A percentile compares a stretch with the other conserved stretches of the same genome.
Conservation (phyloP, 2,797 vertebrate genomes). For the Melanotaenia maccullochi region DNA sequence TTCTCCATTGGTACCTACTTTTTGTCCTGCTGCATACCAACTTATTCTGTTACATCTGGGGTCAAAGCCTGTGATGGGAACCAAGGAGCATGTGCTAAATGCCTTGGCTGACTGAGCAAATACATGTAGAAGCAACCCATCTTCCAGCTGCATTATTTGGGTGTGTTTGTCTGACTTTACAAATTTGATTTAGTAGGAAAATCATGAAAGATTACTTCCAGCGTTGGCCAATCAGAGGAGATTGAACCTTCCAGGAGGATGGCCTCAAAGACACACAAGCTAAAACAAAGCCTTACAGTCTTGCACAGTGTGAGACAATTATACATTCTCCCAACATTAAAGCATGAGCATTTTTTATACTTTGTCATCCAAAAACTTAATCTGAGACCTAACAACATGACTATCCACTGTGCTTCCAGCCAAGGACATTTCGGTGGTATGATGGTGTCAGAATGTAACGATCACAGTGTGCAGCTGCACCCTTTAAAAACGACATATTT, state of each 20-base stretch:
- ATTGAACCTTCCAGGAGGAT: not conserved
- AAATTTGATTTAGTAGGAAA: not conserved
- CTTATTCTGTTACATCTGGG: not conserved
- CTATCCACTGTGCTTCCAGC: too few relatives aligned
- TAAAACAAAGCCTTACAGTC: too few relatives aligned
- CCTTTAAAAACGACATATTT: slow-evolving; percentile 25
- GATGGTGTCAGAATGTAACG: not conserved
- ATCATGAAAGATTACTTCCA: not conserved
- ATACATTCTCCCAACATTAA: too few relatives aligned
- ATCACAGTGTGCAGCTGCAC: not conserved
- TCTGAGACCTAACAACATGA: too few relatives aligned
- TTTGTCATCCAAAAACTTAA: too few relatives aligned
- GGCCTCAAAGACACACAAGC: not conserved
- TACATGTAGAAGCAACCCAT: too few relatives aligned
- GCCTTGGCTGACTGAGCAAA: not conserved
- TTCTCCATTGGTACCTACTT: not conserved
- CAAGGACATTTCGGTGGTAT: not conserved
- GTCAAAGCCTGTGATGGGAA: not conserved
- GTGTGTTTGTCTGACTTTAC: not conserved
- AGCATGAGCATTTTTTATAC: too few relatives aligned
- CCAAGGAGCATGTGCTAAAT: not conserved
- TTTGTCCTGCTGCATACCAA: not conserved
- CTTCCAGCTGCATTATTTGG: not conserved
- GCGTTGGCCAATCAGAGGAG: not conserved
- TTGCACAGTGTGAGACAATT: not conserved